Evolutionary conservation across 2,797 vertebrate genomes (phyloP), one percentile per base, ranked within the genome.

Genomic region (Xyrichtys novacula): DNA sequence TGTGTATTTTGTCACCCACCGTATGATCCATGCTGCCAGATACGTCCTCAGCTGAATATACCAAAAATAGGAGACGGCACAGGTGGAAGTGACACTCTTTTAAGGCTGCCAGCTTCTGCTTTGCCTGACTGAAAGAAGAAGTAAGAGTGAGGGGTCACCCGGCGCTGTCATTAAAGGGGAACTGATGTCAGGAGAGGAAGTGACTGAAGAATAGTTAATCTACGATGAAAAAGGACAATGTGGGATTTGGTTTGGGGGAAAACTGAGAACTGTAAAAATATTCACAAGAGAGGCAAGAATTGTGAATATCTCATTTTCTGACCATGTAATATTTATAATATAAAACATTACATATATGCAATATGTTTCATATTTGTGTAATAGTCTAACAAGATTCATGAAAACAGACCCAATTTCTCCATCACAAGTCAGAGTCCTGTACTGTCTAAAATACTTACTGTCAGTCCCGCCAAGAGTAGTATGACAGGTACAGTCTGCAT

Each of bases 21-120:
- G 59, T 58, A 5, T 36, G 14, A n/a, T 90, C 87, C 90, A 92
- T 92, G 61, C 5, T 65, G 62, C 14, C 7, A n/a, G 0, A 20
- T 2, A 26, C 36, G 58, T 55, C n/a, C 0, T 1, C 11, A 16
- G 25, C 7, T 23, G 36, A 0, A 26, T 3, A 38, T 7, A 7
- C 1, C 12, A 20, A 16, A 48, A 25, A 57, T 2, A 63, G 52
- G 60, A 74, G 39, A 5, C 0, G 16, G 19, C 17, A 8, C 2
- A 1, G 9, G 52, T 4, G 31, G 12, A 3, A 1, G 22, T 0
- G 10, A 0, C 4, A 3, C 16, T 7, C 20, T 65, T 83, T 61
- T 64, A 73, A 75, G 71, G 55, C 6, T 6, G 0, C 14, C 12
- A 5, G 20, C 42, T 79, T 80, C 80, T 60, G 68, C 59, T 81